A percentile compares a stretch with the other conserved stretches of the same genome.
These are phyloP conservation scores for Ambastaia sidthimunki DNA, from an alignment of 2,797 vertebrate species.

Conservation along the genomic window DNA sequence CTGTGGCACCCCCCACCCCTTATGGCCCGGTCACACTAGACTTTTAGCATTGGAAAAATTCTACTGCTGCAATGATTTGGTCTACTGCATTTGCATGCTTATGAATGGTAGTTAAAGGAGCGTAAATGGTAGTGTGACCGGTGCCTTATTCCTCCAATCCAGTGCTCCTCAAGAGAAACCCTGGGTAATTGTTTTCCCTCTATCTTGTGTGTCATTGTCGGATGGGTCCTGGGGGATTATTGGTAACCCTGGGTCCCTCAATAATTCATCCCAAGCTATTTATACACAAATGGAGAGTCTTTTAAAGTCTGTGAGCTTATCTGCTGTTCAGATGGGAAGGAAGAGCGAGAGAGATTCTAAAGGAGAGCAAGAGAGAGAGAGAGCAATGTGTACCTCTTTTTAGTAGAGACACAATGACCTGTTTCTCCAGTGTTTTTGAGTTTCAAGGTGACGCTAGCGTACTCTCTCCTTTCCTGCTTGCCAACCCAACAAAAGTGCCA, in stretches of 20 bases:
- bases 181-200: conserved; percentile 83
- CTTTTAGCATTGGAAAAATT: no score
- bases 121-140: no score
- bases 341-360: conserved; percentile 56
- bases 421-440: conserved; percentile 73
- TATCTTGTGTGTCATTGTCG: conserved; percentile 83
- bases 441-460: conserved; percentile 79
- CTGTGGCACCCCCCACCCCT: conserved; percentile 53
- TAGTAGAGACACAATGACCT: conserved; percentile 74
- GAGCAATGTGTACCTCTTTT: conserved; percentile 63
- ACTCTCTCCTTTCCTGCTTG: conserved; percentile 68
- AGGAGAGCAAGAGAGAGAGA: conserved; percentile 54
- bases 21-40: no score
- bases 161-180: conserved; percentile 77
- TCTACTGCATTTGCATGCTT: no score
- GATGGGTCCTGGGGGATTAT: conserved; percentile 83
- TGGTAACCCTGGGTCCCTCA: conserved; percentile 74
- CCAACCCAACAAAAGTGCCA: conserved; percentile 79
- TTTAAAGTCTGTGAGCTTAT: conserved; percentile 83
- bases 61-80: no score
- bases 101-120: no score
- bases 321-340: conserved; percentile 77
- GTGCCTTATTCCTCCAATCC: conserved; percentile 47
- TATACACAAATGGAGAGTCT: conserved; percentile 84
- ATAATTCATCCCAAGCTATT: conserved; percentile 86